Conservation (phyloP, 2,113 vertebrate genomes). For the Baryphthengus martii region DNA sequence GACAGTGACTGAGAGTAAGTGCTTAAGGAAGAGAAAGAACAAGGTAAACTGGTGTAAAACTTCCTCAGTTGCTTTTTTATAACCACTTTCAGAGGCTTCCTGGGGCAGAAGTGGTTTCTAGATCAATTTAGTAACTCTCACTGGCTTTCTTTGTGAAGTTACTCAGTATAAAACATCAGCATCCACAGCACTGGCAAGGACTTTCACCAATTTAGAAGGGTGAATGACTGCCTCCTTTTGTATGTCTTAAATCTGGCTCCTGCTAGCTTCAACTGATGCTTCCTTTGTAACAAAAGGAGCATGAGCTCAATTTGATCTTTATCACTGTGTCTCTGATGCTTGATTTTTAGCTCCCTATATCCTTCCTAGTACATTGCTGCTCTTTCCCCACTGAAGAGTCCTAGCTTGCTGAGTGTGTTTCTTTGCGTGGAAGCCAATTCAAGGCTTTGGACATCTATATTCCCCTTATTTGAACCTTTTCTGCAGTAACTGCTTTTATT, state of each 20-base stretch:
- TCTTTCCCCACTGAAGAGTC: neutral
- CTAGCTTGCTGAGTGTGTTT: no score
- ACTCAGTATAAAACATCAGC: neutral
- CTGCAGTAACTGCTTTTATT: neutral
- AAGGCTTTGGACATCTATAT: neutral
- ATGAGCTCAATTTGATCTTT: neutral
- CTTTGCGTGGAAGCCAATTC: neutral
- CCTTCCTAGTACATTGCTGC: neutral
- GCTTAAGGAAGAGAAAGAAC: neutral
- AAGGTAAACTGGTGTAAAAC: neutral
- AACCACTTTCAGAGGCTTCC: neutral
- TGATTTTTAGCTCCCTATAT: neutral
- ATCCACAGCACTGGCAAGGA: neutral
- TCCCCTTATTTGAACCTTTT: neutral
- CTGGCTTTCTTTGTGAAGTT: neutral
- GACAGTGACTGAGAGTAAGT: neutral
- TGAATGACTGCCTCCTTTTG: neutral
- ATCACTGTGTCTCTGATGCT: rapidly evolving
- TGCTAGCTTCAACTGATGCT: neutral
- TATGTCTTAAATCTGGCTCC: neutral
- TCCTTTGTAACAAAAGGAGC: neutral
- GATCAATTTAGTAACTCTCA: neutral
- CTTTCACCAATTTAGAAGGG: rapidly evolving
- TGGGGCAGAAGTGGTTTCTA: neutral
- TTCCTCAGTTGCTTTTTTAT: neutral